These are phyloP conservation scores for Muntiacus reevesi DNA, from an alignment of 2,113 vertebrate species.

Conservation along the genomic window DNA sequence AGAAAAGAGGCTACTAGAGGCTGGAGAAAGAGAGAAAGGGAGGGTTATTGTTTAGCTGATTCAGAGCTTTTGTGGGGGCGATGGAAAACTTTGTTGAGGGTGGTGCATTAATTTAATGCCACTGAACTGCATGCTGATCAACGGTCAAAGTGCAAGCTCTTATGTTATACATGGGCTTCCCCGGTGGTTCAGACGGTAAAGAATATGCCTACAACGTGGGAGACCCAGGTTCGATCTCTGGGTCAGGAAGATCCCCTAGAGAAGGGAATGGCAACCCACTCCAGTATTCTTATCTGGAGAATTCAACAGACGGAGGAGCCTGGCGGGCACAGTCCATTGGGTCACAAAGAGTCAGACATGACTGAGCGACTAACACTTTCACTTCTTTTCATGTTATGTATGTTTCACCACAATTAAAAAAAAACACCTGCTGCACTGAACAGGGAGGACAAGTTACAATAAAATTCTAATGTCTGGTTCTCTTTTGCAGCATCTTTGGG, in stretches of 20 bases:
- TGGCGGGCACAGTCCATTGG: not conserved
- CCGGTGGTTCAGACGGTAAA: not conserved
- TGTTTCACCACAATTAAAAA: not conserved
- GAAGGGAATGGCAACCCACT: not conserved
- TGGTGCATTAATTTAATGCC: not conserved
- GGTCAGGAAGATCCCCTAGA: not conserved
- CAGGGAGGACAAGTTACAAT: not conserved
- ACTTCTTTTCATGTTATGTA: not conserved
- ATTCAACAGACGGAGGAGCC: not conserved
- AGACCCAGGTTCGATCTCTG: not conserved
- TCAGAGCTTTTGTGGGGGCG: not conserved
- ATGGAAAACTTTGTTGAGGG: not conserved
- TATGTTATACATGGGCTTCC: not conserved
- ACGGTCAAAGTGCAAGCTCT: not conserved
- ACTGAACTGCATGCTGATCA: not conserved
- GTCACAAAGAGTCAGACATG: not conserved
- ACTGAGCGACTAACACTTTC: not conserved
- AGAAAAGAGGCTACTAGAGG: not conserved
- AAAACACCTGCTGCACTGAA: not conserved
- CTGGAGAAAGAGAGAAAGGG: not conserved
- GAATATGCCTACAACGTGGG: not conserved
- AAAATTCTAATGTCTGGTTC: not conserved
- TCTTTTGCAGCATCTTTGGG: not conserved
- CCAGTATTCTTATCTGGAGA: not conserved
- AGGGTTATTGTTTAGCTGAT: not conserved